Evolutionary conservation across 2,888 invertebrate genomes (phyloP), one percentile per base, ranked within the genome.

Genomic region (Andrena flavipes): DNA sequence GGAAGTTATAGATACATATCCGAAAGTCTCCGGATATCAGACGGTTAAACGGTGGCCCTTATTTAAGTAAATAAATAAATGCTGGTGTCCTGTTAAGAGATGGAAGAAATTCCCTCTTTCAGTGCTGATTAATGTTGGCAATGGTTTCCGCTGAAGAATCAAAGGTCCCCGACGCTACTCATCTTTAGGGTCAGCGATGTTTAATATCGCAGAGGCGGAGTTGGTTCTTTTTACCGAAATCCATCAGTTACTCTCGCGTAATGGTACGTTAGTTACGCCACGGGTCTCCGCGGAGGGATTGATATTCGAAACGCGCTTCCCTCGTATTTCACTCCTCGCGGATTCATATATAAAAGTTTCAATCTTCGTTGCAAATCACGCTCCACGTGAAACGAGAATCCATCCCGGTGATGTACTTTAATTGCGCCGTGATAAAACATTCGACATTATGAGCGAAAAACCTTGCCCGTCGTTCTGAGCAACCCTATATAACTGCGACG

Each of bases 371-470:
- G 23, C 20, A n/a, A 33, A 35, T 35, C 62, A 8, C n/a, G 2
- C 20, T 56, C 23, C 23, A 1, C 26, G 56, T n/a, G 1, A 35
- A 7, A 33, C 54, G 20, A 1, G 49, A 29, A 65, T 23, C 33
- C 42, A 3, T n/a, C 2, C 10, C 13, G 30, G 10, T 63, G 33
- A 59, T 35, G 33, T 7, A 30, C 33, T 68, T 71, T 67, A 80
- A 80, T 76, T 76, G 70, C 20, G 6, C 33, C 10, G 59, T 16
- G 64, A 70, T 74, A 35, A 68, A 78, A 74, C 48, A 59, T 69
- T 49, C 10, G 7, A 26, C 69, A 35, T 67, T 60, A 29, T 20
- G 6, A 26, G 26, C 23, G n/a, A 13, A 51, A 59, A 42, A 73
- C 51, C 49, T 73, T 73, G 29, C 51, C n/a, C 60, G 29, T 64